phyloP scores from a whole-genome alignment of 2,797 vertebrate species.

The Etheostoma perlongum region DNA sequence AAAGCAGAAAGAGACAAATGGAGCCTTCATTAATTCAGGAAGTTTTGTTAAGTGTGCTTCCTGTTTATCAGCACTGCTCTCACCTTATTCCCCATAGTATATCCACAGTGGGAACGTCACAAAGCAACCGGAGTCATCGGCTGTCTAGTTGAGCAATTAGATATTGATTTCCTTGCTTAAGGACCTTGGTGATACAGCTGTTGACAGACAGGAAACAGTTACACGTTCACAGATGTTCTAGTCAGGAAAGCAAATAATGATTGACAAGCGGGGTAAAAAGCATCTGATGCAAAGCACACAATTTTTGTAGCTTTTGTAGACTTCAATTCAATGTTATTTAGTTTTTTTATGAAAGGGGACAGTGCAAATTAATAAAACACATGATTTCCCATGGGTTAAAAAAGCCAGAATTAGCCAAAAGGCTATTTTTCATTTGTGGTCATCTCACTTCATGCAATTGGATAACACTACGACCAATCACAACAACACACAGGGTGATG shows the following conservation, averaged over 20 bases:
- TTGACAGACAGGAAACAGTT: conserved; percentile 44
- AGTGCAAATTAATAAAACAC: too few species aligned
- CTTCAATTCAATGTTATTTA: too few species aligned
- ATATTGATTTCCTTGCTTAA: conserved; percentile 59
- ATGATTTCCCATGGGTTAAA: too few species aligned
- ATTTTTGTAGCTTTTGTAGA: background rate
- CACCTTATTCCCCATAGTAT: conserved; percentile 15
- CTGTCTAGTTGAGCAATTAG: conserved; percentile 50
- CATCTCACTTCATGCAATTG: too few species aligned
- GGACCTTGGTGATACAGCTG: conserved; percentile 37
- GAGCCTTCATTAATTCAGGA: conserved; percentile 1
- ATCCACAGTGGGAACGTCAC: conserved; percentile 21
- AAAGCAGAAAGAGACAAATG: background rate
- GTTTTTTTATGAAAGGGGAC: too few species aligned
- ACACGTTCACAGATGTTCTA: conserved; percentile 34
- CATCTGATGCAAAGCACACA: conserved; percentile 3
- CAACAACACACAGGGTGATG: too few species aligned
- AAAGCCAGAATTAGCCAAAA: too few species aligned
- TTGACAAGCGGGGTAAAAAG: background rate
- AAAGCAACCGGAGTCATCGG: conserved; percentile 20
- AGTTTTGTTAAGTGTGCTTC: conserved; percentile 13
- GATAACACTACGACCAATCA: too few species aligned
- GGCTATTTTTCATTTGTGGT: too few species aligned
- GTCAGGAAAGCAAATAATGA: conserved; percentile 7
- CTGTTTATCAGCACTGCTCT: conserved; percentile 20